Evolutionary conservation across 2,113 vertebrate species (phyloP).

Genomic region (Xiphophorus hellerii): DNA sequence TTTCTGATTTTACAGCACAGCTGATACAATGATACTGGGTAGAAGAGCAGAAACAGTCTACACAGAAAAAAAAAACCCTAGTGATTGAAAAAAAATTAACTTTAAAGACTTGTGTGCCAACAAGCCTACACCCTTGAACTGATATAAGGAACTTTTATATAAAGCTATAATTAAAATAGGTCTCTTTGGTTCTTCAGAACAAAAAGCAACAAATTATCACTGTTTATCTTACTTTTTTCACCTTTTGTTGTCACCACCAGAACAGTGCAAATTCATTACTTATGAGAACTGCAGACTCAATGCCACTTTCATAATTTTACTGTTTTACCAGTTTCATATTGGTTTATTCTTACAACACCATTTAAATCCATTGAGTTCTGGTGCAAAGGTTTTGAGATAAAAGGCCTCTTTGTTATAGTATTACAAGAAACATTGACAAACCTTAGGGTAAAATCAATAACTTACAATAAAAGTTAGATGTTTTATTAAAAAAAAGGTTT

Average conservation of each 20-base stretch:
- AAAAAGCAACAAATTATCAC: not conserved
- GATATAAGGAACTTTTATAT: not conserved
- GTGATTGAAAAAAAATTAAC: not conserved
- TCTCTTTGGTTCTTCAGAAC: too few species aligned
- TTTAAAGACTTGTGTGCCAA: not conserved
- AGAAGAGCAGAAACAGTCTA: not conserved
- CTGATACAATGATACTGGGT: too few species aligned
- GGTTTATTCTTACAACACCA: not conserved
- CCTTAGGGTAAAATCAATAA: not conserved
- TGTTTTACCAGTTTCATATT: not conserved
- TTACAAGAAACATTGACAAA: not conserved
- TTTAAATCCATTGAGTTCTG: not conserved
- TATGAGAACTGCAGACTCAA: not conserved
- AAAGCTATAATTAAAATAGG: too few species aligned
- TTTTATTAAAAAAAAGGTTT: not conserved
- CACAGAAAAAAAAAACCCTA: too few species aligned
- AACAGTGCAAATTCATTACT: not conserved
- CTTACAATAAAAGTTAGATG: not conserved
- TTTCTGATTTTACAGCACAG: slow-evolving; percentile 52
- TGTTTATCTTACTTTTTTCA: not conserved
- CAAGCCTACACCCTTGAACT: not conserved
- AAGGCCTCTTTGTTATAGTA: too few species aligned
- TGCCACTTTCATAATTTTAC: not conserved
- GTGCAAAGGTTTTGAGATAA: not conserved
- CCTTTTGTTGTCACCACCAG: not conserved